Conservation (phyloP, 2,113 vertebrate species). For the Boleophthalmus pectinirostris region DNA sequence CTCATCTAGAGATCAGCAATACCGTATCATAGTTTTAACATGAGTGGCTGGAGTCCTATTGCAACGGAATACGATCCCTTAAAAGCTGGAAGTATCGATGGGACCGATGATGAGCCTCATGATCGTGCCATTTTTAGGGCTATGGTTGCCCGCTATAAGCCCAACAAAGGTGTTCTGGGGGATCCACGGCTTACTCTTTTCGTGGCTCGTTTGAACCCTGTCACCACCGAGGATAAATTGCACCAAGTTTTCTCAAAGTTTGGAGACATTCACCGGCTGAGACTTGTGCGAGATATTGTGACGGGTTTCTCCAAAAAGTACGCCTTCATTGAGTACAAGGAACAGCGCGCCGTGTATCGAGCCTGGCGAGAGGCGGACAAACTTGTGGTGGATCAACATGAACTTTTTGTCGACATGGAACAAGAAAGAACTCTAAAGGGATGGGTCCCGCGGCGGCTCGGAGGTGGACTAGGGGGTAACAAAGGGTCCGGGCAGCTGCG, state of each 20-base stretch:
- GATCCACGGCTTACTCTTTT: slow-evolving; percentile 92
- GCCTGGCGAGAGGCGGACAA: slow-evolving; percentile 91
- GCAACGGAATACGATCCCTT: slow-evolving; percentile 91
- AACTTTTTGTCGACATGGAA: slow-evolving; percentile 93
- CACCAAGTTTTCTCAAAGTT: slow-evolving; percentile 89
- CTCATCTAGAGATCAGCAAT: too few species aligned
- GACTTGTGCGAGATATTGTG: slow-evolving; percentile 91
- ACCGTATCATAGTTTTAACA: slow-evolving; percentile 34
- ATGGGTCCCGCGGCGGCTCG: slow-evolving; percentile 91
- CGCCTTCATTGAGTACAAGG: slow-evolving; percentile 91
- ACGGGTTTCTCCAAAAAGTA: slow-evolving; percentile 94
- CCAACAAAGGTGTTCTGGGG: slow-evolving; percentile 88
- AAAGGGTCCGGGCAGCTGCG: slow-evolving; percentile 95
- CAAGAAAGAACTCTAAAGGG: slow-evolving; percentile 89
- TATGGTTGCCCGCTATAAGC: slow-evolving; percentile 86
- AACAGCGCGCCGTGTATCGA: slow-evolving; percentile 84
- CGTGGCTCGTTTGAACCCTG: slow-evolving; percentile 87
- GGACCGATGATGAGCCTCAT: slow-evolving; percentile 93
- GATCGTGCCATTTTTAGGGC: slow-evolving; percentile 92
- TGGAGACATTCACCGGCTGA: slow-evolving; percentile 85
- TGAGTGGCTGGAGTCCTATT: slow-evolving; percentile 91
- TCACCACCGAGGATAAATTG: slow-evolving; percentile 90
- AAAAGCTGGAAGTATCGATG: slow-evolving; percentile 96
- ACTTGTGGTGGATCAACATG: slow-evolving; percentile 89
- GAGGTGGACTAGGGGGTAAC: slow-evolving; percentile 92